These are phyloP conservation scores for Eutolmus rufibarbis DNA, from an alignment of 2,888 invertebrate species.

Conservation along the genomic window DNA sequence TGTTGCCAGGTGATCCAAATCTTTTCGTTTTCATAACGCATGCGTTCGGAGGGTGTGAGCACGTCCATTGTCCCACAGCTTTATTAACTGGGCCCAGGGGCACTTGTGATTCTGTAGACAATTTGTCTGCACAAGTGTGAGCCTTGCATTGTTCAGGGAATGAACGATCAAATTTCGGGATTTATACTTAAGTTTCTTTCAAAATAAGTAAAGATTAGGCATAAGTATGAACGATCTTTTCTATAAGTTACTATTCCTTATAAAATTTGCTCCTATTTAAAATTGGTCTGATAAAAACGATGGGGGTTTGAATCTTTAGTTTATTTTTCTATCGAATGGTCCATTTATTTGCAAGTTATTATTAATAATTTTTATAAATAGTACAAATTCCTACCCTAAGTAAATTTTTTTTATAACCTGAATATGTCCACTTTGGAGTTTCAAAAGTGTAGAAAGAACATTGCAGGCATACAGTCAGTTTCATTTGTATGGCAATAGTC, in stretches of 20 bases:
- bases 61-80: background rate
- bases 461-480: too few relatives aligned
- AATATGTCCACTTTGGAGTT: too few relatives aligned
- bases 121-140: background rate
- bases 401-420: too few relatives aligned
- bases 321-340: too few relatives aligned
- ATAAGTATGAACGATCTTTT: background rate
- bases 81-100: background rate
- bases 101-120: background rate
- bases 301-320: too few relatives aligned
- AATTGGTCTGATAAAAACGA: too few relatives aligned
- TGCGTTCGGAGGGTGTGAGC: background rate
- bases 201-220: background rate
- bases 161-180: background rate
- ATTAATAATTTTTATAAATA: background rate
- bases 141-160: background rate
- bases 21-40: background rate
- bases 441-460: too few relatives aligned
- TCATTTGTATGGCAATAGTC: too few relatives aligned
- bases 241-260: too few relatives aligned
- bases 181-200: background rate
- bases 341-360: background rate
- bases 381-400: too few relatives aligned
- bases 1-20: slow-evolving; percentile 19
- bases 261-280: too few relatives aligned